Evolutionary conservation across 2,797 vertebrate species (phyloP).

Genomic region (Ctenochaetus hawaiiensis): DNA sequence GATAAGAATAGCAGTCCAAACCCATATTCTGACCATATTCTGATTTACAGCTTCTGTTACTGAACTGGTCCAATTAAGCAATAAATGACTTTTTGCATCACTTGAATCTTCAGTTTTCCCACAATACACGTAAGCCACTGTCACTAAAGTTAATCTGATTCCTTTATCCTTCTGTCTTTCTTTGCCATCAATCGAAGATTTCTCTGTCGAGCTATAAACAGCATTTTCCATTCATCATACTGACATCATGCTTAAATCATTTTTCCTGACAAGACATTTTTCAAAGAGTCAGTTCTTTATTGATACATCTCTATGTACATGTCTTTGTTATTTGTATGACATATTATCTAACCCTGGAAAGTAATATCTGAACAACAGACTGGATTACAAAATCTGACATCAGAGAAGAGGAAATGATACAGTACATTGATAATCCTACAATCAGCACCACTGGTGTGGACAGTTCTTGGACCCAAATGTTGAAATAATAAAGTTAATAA

Average conservation of each 20-base stretch:
- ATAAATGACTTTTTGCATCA: neutral
- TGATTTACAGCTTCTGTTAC: neutral
- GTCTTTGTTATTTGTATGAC: conserved; percentile 1
- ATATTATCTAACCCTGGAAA: conserved; percentile 10
- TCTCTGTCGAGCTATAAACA: neutral
- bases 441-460: conserved; percentile 22
- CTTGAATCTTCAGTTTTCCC: neutral
- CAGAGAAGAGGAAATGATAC: neutral
- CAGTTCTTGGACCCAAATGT: conserved; percentile 8
- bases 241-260: neutral
- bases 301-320: neutral
- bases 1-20: conserved; percentile 3
- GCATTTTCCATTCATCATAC: conserved; percentile 6
- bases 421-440: neutral
- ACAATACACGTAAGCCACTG: neutral
- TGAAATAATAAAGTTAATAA: neutral
- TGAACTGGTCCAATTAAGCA: too few species aligned
- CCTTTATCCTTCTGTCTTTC: neutral
- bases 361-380: conserved; percentile 1
- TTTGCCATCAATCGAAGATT: neutral
- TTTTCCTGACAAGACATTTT: neutral
- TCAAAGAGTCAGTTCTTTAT: too few species aligned
- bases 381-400: conserved; percentile 7
- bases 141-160: too few species aligned
- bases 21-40: neutral